A percentile compares a stretch with the other conserved stretches of the same genome.
Conservation (phyloP, 2,113 vertebrate species). For the Gorilla gorilla region DNA sequence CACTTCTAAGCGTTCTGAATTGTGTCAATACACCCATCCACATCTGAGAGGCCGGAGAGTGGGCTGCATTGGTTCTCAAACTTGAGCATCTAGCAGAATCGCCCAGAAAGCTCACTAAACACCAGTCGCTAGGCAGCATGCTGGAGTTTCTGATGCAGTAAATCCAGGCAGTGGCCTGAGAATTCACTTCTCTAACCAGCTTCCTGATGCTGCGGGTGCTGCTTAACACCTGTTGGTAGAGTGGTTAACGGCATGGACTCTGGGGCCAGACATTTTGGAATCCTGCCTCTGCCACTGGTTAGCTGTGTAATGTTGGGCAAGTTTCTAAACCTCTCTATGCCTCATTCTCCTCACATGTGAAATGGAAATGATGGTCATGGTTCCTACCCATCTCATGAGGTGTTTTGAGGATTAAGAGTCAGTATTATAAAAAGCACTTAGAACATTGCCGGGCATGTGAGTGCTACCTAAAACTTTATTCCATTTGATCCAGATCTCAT, state of each 20-base stretch:
- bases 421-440: not conserved
- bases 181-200: not conserved
- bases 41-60: not conserved
- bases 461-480: not conserved
- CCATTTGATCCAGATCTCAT: not conserved
- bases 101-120: not conserved
- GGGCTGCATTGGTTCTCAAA: not conserved
- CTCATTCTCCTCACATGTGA: not conserved
- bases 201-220: not conserved
- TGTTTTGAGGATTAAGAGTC: not conserved
- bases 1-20: not conserved
- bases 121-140: no score
- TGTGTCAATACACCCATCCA: rapidly evolving
- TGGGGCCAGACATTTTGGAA: not conserved
- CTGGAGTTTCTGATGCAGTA: not conserved
- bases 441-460: not conserved
- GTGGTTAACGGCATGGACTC: not conserved
- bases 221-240: no score
- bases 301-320: not conserved
- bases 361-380: no score
- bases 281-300: not conserved
- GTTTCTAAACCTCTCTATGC: not conserved
- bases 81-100: rapidly evolving
- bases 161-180: not conserved
- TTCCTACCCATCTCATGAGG: not conserved